Conservation (phyloP, 2,888 invertebrate genomes). For the Tetrapedia diversipes region DNA sequence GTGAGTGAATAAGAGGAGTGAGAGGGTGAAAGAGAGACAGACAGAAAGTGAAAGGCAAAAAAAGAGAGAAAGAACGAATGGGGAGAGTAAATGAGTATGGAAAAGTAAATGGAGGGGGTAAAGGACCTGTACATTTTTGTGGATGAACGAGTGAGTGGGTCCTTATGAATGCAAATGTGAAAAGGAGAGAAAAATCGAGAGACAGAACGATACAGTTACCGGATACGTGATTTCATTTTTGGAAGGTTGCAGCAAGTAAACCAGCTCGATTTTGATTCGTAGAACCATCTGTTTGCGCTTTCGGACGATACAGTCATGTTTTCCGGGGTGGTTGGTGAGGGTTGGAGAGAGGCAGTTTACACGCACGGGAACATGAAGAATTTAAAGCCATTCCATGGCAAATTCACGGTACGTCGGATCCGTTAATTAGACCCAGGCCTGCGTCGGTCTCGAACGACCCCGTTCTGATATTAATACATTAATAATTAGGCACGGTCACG, state of each 20-base stretch:
- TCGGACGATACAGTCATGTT: neutral
- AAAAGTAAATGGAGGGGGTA: too few relatives aligned
- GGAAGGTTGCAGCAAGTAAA: constrained; percentile 4
- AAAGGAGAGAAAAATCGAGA: too few relatives aligned
- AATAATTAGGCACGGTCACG: neutral
- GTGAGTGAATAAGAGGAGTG: too few relatives aligned
- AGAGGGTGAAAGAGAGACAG: too few relatives aligned
- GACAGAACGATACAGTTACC: too few relatives aligned
- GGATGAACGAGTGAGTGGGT: too few relatives aligned
- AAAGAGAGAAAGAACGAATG: too few relatives aligned
- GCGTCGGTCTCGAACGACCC: neutral
- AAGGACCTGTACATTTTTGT: too few relatives aligned
- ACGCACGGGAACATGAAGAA: constrained; percentile 7
- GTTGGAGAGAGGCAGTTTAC: constrained; percentile 11
- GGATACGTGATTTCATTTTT: neutral
- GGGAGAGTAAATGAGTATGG: too few relatives aligned
- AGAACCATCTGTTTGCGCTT: constrained; percentile 23
- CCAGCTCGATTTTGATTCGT: neutral
- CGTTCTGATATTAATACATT: constrained; percentile 3
- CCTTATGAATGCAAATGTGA: too few relatives aligned
- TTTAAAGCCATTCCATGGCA: constrained; percentile 14
- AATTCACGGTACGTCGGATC: neutral
- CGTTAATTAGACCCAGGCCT: constrained; percentile 24
- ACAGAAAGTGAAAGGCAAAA: too few relatives aligned
- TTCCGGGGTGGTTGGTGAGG: too few relatives aligned